Conservation (phyloP, 2,797 vertebrate genomes). For the Erethizon dorsatum region DNA sequence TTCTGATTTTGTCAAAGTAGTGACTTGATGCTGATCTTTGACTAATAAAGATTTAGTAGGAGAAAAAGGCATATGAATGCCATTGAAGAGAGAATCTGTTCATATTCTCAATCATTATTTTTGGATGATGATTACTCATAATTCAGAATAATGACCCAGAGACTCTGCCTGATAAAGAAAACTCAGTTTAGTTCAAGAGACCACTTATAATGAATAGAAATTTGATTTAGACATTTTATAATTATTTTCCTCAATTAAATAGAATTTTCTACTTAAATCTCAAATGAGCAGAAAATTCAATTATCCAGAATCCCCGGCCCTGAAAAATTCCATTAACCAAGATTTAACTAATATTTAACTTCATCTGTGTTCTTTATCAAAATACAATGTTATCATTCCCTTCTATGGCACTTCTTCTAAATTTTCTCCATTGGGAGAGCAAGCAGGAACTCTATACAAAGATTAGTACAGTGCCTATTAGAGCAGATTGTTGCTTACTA, state of each 20-base stretch:
- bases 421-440: neutral
- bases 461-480: neutral
- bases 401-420: neutral
- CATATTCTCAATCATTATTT: slow-evolving; percentile 5
- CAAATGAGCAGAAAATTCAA: slow-evolving; percentile 45
- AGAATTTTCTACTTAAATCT: slow-evolving; percentile 46
- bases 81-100: slow-evolving; percentile 55
- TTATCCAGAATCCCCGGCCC: neutral
- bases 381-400: neutral
- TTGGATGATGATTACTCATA: slow-evolving; percentile 38
- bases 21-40: slow-evolving; percentile 1
- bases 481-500: neutral
- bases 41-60: slow-evolving; percentile 15
- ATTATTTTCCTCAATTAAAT: slow-evolving; percentile 55
- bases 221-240: slow-evolving; percentile 53
- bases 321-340: slow-evolving; percentile 25
- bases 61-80: neutral
- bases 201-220: neutral
- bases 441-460: neutral
- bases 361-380: neutral
- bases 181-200: slow-evolving; percentile 4
- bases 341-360: slow-evolving; percentile 27
- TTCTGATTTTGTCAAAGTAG: slow-evolving; percentile 28
- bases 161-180: slow-evolving; percentile 4
- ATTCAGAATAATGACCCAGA: slow-evolving; percentile 43